A percentile compares a stretch with the other conserved stretches of the same genome.
These are phyloP conservation scores for Melanotaenia nigrans DNA, from an alignment of 2,797 vertebrate genomes.

Conservation along the genomic window DNA sequence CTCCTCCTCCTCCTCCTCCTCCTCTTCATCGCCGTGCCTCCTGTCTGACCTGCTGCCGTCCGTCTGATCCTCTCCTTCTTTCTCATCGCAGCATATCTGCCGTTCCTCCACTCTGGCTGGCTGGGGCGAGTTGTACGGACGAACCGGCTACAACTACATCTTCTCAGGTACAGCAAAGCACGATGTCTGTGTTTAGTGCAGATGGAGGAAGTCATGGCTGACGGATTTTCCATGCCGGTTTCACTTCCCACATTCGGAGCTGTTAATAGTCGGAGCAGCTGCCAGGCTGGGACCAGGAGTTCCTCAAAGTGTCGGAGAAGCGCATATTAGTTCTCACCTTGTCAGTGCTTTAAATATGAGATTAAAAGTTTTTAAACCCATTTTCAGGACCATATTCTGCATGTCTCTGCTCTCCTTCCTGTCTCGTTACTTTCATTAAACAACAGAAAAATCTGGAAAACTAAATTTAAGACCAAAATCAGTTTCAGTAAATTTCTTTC, in stretches of 20 bases:
- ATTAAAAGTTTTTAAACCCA: too few relatives aligned
- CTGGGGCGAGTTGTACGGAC: conserved; percentile 97
- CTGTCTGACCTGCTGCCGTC: neutral
- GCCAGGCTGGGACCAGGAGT: neutral
- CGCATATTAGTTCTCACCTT: too few relatives aligned
- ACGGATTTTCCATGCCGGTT: conserved; percentile 20
- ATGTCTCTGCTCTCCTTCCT: too few relatives aligned
- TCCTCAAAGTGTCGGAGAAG: too few relatives aligned
- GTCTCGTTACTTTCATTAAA: too few relatives aligned
- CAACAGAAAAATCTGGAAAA: too few relatives aligned
- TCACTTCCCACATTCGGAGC: conserved; percentile 28
- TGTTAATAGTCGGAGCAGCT: conserved; percentile 16
- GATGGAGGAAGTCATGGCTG: conserved; percentile 23
- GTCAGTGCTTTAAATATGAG: too few relatives aligned
- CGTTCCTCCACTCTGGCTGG: conserved; percentile 95
- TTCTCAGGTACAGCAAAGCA: conserved; percentile 88
- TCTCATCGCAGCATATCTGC: conserved; percentile 90
- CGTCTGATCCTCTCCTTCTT: conserved; percentile 2
- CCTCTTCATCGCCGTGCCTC: too few relatives aligned
- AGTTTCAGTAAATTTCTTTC: too few relatives aligned
- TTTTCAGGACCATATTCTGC: too few relatives aligned
- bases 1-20: too few relatives aligned
- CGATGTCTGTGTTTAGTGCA: neutral
- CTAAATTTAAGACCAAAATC: too few relatives aligned
- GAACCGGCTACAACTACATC: conserved; percentile 98